These are phyloP conservation scores for Andrena bicolor DNA, from an alignment of 2,888 invertebrate genomes.

Conservation along the genomic window DNA sequence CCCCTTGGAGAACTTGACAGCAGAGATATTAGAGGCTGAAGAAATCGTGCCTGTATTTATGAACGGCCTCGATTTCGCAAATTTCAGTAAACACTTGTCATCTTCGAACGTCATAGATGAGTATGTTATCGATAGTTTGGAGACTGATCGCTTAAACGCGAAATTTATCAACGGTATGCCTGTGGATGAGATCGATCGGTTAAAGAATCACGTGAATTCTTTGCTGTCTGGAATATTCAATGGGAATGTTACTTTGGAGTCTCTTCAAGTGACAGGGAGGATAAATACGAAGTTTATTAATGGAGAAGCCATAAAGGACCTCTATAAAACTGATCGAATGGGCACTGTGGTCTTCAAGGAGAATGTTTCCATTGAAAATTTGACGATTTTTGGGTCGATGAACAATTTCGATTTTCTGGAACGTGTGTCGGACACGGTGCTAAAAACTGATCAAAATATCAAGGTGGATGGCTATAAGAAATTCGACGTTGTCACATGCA, in stretches of 20 bases:
- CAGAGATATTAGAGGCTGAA: conserved; percentile 84
- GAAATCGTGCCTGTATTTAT: conserved; percentile 61
- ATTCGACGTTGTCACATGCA: conserved; percentile 65
- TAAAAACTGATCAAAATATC: conserved; percentile 71
- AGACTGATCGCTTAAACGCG: conserved; percentile 55
- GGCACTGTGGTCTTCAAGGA: conserved; percentile 66
- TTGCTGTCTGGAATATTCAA: conserved; percentile 57
- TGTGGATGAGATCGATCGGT: conserved; percentile 56
- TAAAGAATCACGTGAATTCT: conserved; percentile 39
- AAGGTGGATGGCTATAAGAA: conserved; percentile 67
- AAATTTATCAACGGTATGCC: conserved; percentile 68
- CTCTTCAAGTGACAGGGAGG: conserved; percentile 74
- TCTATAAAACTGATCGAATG: conserved; percentile 55
- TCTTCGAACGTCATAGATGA: conserved; percentile 61
- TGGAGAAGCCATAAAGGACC: conserved; percentile 53
- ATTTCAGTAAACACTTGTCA: conserved; percentile 59
- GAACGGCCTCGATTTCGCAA: conserved; percentile 64
- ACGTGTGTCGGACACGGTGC: conserved; percentile 66
- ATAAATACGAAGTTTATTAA: conserved; percentile 79
- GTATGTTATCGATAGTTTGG: conserved; percentile 64
- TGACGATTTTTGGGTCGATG: conserved; percentile 67
- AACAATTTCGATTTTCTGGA: conserved; percentile 73
- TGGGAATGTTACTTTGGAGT: conserved; percentile 62
- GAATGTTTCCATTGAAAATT: conserved; percentile 64
- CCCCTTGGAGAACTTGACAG: conserved; percentile 84